Percentiles rank a stretch among this genome's conserved stretches.
Conservation (phyloP, 1,140 invertebrate genomes). For the Hormaphis cornu region DNA sequence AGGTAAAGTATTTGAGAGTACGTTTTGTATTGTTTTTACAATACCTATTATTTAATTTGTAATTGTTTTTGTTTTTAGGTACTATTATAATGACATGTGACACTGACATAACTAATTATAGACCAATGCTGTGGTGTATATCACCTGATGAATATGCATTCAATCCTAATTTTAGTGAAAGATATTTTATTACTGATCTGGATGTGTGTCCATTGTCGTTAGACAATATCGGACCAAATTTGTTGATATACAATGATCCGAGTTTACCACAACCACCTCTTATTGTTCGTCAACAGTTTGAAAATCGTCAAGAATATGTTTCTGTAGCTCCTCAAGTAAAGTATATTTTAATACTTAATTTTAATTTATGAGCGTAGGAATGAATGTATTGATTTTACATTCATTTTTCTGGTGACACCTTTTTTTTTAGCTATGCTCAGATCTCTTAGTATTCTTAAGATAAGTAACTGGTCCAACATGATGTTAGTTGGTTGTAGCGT, state of each 20-base stretch:
- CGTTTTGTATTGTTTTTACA: no score
- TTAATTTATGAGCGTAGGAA: no score
- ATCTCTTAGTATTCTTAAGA: no score
- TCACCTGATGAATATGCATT: constrained; percentile 59
- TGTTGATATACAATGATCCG: constrained; percentile 24
- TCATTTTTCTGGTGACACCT: no score
- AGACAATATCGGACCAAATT: constrained; percentile 48
- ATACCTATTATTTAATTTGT: no score
- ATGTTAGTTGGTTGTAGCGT: no score
- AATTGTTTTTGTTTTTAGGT: constrained; percentile 43
- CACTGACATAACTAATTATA: constrained; percentile 42
- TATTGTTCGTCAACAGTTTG: constrained; percentile 38
- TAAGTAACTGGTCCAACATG: no score
- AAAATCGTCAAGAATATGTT: constrained; percentile 65
- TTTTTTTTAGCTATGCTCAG: no score
- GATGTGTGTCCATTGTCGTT: constrained; percentile 79
- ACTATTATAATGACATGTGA: constrained; percentile 57
- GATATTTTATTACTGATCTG: constrained; percentile 63
- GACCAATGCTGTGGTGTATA: constrained; percentile 55
- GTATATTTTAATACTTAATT: neutral
- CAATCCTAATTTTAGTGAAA: constrained; percentile 56
- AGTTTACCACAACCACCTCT: constrained; percentile 33
- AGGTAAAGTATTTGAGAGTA: no score
- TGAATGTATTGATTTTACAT: no score
- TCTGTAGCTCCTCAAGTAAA: constrained; percentile 72